phyloP scores from a whole-genome alignment of 2,888 invertebrate species.

The Lochmaea capreae region DNA sequence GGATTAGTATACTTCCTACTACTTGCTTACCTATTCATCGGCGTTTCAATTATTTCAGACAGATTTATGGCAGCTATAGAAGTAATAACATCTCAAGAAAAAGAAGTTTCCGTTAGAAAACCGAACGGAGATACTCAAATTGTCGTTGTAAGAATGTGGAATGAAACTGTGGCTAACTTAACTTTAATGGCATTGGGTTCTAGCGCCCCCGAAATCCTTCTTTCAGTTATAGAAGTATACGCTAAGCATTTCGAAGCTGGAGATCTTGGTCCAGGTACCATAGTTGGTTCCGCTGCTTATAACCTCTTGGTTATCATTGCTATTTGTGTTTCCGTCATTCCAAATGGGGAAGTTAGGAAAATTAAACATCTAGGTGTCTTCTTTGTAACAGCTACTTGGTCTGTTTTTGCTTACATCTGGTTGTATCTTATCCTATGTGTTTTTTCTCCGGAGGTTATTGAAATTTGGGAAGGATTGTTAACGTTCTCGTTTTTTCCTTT shows the following conservation, averaged over 20 bases:
- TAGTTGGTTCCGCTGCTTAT: constrained; percentile 98
- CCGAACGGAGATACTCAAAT: constrained; percentile 89
- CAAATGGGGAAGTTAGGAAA: constrained; percentile 89
- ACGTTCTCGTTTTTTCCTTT: constrained; percentile 97
- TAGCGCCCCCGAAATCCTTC: constrained; percentile 96
- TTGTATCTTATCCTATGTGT: constrained; percentile 93
- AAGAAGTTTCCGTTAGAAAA: constrained; percentile 91
- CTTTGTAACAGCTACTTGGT: constrained; percentile 97
- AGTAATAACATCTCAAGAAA: constrained; percentile 95
- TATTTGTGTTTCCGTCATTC: constrained; percentile 92
- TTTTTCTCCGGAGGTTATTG: constrained; percentile 86
- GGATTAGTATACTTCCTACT: constrained; percentile 91
- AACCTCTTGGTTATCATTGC: constrained; percentile 98
- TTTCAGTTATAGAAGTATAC: constrained; percentile 98
- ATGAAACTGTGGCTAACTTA: constrained; percentile 98
- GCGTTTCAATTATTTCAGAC: constrained; percentile 98
- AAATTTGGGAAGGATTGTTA: constrained; percentile 97
- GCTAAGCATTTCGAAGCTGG: constrained; percentile 96
- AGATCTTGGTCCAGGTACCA: constrained; percentile 97
- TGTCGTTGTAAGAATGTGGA: constrained; percentile 96
- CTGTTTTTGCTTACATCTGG: constrained; percentile 99
- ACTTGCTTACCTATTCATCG: constrained; percentile 96
- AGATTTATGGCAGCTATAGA: constrained; percentile 99
- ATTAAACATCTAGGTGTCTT: constrained; percentile 97
- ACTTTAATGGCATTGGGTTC: constrained; percentile 99